phyloP scores from a whole-genome alignment of 2,113 vertebrate genomes.

The Picathartes gymnocephalus region DNA sequence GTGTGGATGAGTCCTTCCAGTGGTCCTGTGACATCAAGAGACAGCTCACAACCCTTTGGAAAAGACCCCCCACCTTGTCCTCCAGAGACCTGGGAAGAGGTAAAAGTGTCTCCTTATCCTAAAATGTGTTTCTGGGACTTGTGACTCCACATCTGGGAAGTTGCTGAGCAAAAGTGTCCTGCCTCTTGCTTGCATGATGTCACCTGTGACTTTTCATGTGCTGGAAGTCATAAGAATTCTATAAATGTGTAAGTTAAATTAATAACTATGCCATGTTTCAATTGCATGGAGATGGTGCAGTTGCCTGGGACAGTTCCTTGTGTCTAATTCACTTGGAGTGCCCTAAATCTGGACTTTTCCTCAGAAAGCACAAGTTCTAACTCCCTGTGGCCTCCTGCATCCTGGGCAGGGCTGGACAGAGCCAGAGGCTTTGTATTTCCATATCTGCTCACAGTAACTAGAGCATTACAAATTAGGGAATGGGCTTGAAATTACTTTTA shows the following conservation, averaged over 20 bases:
- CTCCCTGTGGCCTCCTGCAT: neutral
- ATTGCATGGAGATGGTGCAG: neutral
- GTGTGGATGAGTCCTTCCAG: neutral
- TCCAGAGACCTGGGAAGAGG: neutral
- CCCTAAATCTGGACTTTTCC: neutral
- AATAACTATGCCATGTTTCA: neutral
- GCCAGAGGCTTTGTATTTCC: neutral
- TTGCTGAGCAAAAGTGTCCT: neutral
- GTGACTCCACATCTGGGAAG: neutral
- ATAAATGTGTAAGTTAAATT: neutral
- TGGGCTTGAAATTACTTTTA: neutral
- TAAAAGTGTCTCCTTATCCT: neutral
- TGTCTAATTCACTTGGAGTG: neutral
- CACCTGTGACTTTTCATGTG: neutral
- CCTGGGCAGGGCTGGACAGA: neutral
- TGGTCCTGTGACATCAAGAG: neutral
- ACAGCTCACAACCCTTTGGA: neutral
- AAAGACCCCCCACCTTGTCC: neutral
- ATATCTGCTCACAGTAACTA: neutral
- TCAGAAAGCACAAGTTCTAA: accelerated
- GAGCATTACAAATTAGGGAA: neutral
- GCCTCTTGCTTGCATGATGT: neutral
- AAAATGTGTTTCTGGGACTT: neutral
- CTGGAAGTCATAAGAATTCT: neutral
- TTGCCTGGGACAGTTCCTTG: neutral